These are phyloP conservation scores for Brevimyrus niger DNA, from an alignment of 2,113 vertebrate species.

Conservation along the genomic window DNA sequence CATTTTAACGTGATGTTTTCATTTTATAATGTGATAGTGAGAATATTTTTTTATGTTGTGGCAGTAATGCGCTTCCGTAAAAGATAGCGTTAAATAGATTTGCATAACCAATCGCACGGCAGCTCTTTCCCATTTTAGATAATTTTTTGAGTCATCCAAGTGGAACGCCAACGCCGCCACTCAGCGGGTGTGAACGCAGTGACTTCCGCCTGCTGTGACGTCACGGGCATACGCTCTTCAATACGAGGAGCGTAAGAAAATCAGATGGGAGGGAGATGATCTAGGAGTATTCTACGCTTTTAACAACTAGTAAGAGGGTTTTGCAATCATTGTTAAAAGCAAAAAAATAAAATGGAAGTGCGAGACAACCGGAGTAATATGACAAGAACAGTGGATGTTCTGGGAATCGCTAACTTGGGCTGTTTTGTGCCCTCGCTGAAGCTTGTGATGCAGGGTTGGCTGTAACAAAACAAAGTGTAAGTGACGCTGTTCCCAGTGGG, in stretches of 20 bases:
- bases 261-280: background rate
- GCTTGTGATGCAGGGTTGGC: too few species aligned
- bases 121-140: background rate
- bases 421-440: background rate
- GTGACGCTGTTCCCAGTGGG: too few species aligned
- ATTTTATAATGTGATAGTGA: too few species aligned
- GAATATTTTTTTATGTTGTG: too few species aligned
- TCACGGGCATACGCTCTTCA: background rate
- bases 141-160: background rate
- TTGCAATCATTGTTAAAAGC: background rate
- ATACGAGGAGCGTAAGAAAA: background rate
- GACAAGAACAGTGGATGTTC: background rate
- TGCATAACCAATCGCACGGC: background rate
- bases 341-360: background rate
- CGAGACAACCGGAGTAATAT: too few species aligned
- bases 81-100: background rate
- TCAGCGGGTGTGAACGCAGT: background rate
- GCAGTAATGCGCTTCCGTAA: too few species aligned
- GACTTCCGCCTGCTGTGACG: background rate
- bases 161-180: background rate
- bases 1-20: too few species aligned
- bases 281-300: background rate
- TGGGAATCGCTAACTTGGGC: background rate
- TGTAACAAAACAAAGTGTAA: too few species aligned
- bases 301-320: background rate